These are phyloP conservation scores for Cheilosia vernalis DNA, from an alignment of 2,888 invertebrate genomes.

Conservation along the genomic window DNA sequence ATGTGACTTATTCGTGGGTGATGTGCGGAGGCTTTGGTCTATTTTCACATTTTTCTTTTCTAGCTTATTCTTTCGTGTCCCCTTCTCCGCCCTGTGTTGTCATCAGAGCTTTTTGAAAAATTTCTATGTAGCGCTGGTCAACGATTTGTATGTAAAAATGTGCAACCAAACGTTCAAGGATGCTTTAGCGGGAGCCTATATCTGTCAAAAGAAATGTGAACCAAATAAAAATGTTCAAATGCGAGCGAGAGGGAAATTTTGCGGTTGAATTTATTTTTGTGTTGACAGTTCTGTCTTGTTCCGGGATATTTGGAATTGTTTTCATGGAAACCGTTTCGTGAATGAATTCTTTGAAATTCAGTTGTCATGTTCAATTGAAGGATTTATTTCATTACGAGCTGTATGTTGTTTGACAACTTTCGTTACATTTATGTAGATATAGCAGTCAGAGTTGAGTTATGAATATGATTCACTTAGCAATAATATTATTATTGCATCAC, in stretches of 20 bases:
- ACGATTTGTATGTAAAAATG: slow-evolving; percentile 18
- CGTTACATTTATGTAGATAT: too few relatives aligned
- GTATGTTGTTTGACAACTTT: too few relatives aligned
- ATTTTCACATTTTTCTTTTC: background rate
- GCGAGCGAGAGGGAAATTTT: slow-evolving; percentile 1
- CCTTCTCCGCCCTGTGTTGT: background rate
- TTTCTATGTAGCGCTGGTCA: slow-evolving; percentile 13
- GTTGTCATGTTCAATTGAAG: too few relatives aligned
- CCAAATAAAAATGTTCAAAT: slow-evolving; percentile 47
- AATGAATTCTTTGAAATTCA: too few relatives aligned
- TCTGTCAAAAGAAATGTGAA: slow-evolving; percentile 38
- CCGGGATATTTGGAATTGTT: too few relatives aligned
- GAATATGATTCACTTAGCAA: too few relatives aligned
- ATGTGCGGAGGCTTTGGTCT: slow-evolving; percentile 3
- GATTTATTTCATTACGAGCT: too few relatives aligned
- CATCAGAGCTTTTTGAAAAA: slow-evolving; percentile 12
- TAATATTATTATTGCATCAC: too few relatives aligned
- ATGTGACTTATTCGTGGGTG: slow-evolving; percentile 47
- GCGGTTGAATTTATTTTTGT: background rate
- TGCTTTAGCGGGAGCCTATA: slow-evolving; percentile 4
- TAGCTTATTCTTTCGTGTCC: background rate
- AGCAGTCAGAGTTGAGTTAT: too few relatives aligned
- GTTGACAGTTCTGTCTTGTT: too few relatives aligned
- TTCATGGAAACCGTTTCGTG: too few relatives aligned
- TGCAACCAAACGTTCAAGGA: background rate